These are phyloP conservation scores for Dendrolimus pini DNA, from an alignment of 2,888 invertebrate genomes.

Conservation along the genomic window DNA sequence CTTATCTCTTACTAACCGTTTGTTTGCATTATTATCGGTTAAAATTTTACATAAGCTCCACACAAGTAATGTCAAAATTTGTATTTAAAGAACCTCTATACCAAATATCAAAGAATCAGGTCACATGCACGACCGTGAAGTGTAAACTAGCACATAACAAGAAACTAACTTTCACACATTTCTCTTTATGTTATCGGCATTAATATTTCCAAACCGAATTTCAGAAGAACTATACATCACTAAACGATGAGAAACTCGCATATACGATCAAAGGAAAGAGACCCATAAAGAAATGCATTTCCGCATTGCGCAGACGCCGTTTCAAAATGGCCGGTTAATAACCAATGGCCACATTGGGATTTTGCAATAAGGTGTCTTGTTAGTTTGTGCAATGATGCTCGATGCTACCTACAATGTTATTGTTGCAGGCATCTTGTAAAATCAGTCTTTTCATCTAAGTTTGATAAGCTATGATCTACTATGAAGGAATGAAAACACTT, in stretches of 20 bases:
- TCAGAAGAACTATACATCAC: background rate
- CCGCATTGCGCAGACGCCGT: slow-evolving; percentile 41
- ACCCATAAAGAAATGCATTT: slow-evolving; percentile 37
- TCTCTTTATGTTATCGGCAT: background rate
- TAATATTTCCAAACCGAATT: background rate
- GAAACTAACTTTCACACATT: no score
- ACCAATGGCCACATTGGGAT: slow-evolving; percentile 31
- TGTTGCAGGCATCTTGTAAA: background rate
- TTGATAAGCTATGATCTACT: no score
- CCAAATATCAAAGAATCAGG: no score
- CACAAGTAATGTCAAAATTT: no score
- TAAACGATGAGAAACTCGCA: slow-evolving; percentile 18
- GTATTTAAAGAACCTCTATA: no score
- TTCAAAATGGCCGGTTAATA: slow-evolving; percentile 52
- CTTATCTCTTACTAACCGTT: no score
- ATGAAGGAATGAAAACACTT: no score
- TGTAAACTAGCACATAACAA: no score
- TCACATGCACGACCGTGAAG: no score
- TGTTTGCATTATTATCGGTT: no score
- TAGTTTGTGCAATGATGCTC: slow-evolving; percentile 37
- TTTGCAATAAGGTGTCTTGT: slow-evolving; percentile 38
- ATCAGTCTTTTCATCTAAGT: no score
- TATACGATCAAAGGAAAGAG: slow-evolving; percentile 52
- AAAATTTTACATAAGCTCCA: no score
- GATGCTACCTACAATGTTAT: background rate